Conservation (phyloP, 2,888 invertebrate genomes). For the Dolichomitus sp. region DNA sequence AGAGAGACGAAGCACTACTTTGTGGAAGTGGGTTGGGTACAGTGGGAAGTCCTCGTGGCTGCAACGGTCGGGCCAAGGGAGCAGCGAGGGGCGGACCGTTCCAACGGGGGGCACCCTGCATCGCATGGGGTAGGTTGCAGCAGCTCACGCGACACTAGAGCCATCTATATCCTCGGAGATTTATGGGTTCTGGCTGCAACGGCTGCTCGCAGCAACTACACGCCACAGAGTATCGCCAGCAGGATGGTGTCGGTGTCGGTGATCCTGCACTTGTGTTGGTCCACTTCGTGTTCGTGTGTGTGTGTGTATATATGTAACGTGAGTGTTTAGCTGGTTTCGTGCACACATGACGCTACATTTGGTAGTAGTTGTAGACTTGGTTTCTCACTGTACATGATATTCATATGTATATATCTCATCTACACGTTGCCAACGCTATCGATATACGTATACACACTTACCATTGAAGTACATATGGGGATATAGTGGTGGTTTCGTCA, state of each 20-base stretch:
- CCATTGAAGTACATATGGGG: conserved; percentile 10
- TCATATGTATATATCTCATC: conserved; percentile 6
- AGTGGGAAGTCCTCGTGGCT: conserved; percentile 71
- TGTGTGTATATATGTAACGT: conserved; percentile 37
- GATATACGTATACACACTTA: conserved; percentile 3
- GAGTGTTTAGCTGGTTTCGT: conserved; percentile 10
- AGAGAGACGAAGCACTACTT: conserved; percentile 60
- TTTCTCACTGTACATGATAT: conserved; percentile 22
- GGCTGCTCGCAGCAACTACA: conserved; percentile 84
- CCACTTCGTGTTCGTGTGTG: conserved; percentile 27
- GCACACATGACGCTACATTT: conserved; percentile 17
- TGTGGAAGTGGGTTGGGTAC: conserved; percentile 73
- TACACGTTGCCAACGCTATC: conserved; percentile 18
- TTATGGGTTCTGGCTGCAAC: conserved; percentile 85
- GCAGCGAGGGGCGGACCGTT: conserved; percentile 80
- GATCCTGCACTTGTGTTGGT: conserved; percentile 46
- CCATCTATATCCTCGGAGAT: conserved; percentile 86
- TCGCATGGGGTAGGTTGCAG: conserved; percentile 85
- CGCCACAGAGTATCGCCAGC: conserved; percentile 78
- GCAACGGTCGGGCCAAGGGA: conserved; percentile 62
- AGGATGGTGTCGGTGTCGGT: conserved; percentile 68
- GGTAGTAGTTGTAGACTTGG: conserved; percentile 21
- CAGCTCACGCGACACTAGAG: conserved; percentile 85
- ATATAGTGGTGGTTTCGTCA: conserved; percentile 53
- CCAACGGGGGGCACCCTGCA: conserved; percentile 82